Base-by-base conservation (phyloP, 2,113 vertebrate species). In the Chlorocebus sabaeus region DNA sequence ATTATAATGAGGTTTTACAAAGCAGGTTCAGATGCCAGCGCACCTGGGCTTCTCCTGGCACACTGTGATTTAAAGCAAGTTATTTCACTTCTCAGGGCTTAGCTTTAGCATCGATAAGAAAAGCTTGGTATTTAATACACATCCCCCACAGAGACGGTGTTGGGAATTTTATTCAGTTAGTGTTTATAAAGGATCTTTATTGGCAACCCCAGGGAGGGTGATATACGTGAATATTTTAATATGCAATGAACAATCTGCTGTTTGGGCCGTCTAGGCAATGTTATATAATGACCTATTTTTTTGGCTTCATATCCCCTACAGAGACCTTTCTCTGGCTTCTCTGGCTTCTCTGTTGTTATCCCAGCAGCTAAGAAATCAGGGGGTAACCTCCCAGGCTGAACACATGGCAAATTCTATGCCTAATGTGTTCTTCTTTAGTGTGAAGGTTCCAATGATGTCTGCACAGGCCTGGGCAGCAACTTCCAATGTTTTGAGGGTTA, bases 1-100 rank as follows among this genome's bases (percentile, higher is more conserved):
- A 85, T 90, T 68, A 81, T 88, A 90, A 89, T 91, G 94, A 96
- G 78, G 85, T 45, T 90, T 96, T 52, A 90, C 94, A 96, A 96
- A 94, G 91, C 85, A 22, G 64, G 38, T 82, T 96, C 88, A 45
- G 59, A 90, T 55, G 93, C 85, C 93, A 94, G 72, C 2, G 0
- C 93, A 97, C 97, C 98, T 97, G 95, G 96, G 12, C 73, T 93
- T 57, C 59, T 91, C 90, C 76, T 45, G 92, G 68, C 27, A 0
- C 10, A 5, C 78, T 6, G 1, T 50, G 92, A 86, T 90, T 94
- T 88, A 94, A 90, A n/a, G 52, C 72, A 84, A 93, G 67, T 91
- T 23, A 52, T 90, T 95, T 97, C 90, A 89, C 89, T 48, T 93
- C 89, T 92, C 22, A 22, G 80, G 93, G 96, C 88, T 95, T 85